These are phyloP conservation scores for Grammomys surdaster DNA, from an alignment of 2,113 vertebrate species.

Conservation along the genomic window DNA sequence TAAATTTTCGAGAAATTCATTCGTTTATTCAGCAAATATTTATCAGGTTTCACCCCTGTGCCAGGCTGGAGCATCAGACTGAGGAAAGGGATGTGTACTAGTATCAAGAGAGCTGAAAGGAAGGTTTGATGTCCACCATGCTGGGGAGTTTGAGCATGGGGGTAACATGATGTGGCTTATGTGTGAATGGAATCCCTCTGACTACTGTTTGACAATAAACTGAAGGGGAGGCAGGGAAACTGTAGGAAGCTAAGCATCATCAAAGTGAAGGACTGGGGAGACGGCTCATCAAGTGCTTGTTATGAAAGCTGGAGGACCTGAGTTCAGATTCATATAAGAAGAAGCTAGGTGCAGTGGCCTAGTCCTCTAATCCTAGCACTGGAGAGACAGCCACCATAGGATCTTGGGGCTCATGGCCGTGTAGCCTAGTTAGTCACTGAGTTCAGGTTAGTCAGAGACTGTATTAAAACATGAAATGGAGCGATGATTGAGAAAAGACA, in stretches of 20 bases:
- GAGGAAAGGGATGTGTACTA: not conserved
- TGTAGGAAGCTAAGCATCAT: not conserved
- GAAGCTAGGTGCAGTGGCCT: not conserved
- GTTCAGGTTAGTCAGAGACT: not conserved
- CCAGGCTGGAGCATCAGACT: not conserved
- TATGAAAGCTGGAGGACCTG: not conserved
- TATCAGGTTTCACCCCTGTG: not conserved
- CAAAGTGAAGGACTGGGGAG: not conserved
- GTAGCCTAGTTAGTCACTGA: not conserved
- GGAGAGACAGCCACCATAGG: not conserved
- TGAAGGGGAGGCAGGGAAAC: not conserved
- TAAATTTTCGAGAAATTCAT: slow-evolving; percentile 30
- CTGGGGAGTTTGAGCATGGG: not conserved
- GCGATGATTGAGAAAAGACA: not conserved
- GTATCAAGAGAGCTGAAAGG: not conserved
- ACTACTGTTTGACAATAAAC: slow-evolving; percentile 9
- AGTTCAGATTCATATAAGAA: not conserved
- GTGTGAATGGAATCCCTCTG: not conserved
- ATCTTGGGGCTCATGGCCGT: not conserved
- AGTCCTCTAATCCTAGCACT: not conserved
- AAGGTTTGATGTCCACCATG: slow-evolving; percentile 25
- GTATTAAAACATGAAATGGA: not conserved
- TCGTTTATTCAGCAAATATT: not conserved
- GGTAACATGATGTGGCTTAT: not conserved
- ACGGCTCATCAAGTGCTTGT: not conserved